A percentile compares a stretch with the other conserved stretches of the same genome.
Conservation (phyloP, 2,888 invertebrate genomes). For the Phrixothrix hirtus region DNA sequence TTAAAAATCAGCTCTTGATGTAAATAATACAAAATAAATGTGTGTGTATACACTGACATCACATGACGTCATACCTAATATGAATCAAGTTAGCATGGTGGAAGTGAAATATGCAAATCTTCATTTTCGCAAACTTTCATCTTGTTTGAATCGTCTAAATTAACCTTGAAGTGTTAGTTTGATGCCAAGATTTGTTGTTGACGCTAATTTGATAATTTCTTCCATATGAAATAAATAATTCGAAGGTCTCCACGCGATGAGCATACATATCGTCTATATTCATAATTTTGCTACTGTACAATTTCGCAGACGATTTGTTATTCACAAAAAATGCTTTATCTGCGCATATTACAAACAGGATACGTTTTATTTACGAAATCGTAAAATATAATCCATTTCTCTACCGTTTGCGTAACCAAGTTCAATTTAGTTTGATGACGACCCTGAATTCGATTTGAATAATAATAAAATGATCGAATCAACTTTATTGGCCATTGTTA, state of each 20-base stretch:
- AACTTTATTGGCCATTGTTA: slow-evolving; percentile 27
- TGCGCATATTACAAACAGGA: too few relatives aligned
- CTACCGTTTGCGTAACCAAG: slow-evolving; percentile 15
- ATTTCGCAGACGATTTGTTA: not conserved
- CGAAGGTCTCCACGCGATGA: slow-evolving; percentile 14
- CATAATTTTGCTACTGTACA: not conserved
- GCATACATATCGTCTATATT: not conserved
- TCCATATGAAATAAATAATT: slow-evolving; percentile 10
- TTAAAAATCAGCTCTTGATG: not conserved
- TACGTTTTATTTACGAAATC: slow-evolving; percentile 7
- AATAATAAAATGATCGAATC: slow-evolving; percentile 21
- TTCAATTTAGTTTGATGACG: slow-evolving; percentile 20
- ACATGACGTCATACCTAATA: too few relatives aligned
- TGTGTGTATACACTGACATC: not conserved
- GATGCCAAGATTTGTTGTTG: slow-evolving; percentile 9
- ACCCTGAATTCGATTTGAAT: slow-evolving; percentile 26
- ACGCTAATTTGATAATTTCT: slow-evolving; percentile 18
- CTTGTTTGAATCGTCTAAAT: slow-evolving; percentile 5
- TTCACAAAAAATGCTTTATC: too few relatives aligned
- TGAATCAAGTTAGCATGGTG: too few relatives aligned
- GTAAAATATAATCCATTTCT: slow-evolving; percentile 8
- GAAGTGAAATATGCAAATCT: too few relatives aligned
- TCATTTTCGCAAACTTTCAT: not conserved
- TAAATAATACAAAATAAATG: not conserved
- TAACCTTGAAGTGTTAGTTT: slow-evolving; percentile 5